These are phyloP conservation scores for Oscheius sp. DNA, from an alignment of 2,888 invertebrate genomes.

Conservation along the genomic window DNA sequence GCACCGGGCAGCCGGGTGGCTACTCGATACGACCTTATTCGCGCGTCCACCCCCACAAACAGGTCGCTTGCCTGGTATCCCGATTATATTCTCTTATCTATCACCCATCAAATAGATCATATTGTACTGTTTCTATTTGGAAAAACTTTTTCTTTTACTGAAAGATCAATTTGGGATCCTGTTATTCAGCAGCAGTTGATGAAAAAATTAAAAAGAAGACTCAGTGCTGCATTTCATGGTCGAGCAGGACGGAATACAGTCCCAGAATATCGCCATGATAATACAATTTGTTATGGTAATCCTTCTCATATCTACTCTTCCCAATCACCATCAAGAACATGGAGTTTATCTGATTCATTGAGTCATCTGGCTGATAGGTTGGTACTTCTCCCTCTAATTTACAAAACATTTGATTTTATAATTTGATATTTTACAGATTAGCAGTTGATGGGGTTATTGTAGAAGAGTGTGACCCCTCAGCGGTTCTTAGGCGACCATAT, in stretches of 20 bases:
- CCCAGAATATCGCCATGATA: slow-evolving; percentile 11
- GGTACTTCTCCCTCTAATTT: background rate
- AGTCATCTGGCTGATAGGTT: slow-evolving; percentile 62
- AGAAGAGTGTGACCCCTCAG: slow-evolving; percentile 57
- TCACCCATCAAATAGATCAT: background rate
- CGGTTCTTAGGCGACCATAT: slow-evolving; percentile 39
- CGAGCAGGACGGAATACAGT: slow-evolving; percentile 25
- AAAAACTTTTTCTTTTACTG: background rate
- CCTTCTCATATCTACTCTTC: slow-evolving; percentile 14
- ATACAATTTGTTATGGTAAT: slow-evolving; percentile 8
- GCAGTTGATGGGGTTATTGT: slow-evolving; percentile 57
- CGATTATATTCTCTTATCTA: slow-evolving; percentile 19
- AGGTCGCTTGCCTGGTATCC: slow-evolving; percentile 29
- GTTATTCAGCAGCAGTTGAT: slow-evolving; percentile 36
- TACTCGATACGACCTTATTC: slow-evolving; percentile 32
- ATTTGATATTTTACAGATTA: slow-evolving; percentile 38
- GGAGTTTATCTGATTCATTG: slow-evolving; percentile 61
- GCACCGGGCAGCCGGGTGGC: slow-evolving; percentile 15
- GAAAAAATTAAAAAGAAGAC: slow-evolving; percentile 65
- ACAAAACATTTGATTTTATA: background rate
- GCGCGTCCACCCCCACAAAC: slow-evolving; percentile 23
- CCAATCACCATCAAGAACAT: slow-evolving; percentile 19
- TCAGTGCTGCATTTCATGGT: slow-evolving; percentile 62
- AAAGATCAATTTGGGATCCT: background rate
- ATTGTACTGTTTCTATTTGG: background rate